Conservation (phyloP, 2,888 invertebrate genomes). For the Ctenicera cuprea region DNA sequence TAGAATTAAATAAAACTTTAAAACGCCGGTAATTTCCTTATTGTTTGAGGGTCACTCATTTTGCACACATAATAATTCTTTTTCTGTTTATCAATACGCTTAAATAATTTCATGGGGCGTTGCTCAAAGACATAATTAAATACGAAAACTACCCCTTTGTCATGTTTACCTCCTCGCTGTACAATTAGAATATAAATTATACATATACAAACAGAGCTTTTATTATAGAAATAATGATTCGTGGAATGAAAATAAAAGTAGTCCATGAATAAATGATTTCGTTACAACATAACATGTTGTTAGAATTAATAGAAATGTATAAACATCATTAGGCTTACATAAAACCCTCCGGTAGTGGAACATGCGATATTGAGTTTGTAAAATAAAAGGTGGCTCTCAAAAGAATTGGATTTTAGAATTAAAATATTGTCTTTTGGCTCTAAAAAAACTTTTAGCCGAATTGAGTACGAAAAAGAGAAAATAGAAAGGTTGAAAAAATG, state of each 20-base stretch:
- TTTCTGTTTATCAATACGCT: constrained; percentile 51
- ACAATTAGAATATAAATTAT: constrained; percentile 51
- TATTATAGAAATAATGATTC: constrained; percentile 59
- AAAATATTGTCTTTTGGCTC: no score
- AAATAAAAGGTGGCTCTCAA: constrained; percentile 45
- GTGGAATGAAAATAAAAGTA: constrained; percentile 54
- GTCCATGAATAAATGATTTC: constrained; percentile 56
- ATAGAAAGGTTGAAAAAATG: no score
- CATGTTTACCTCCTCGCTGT: constrained; percentile 44
- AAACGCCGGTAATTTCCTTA: no score
- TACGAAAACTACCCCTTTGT: constrained; percentile 46
- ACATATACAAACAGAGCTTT: constrained; percentile 50
- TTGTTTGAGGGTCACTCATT: constrained; percentile 2
- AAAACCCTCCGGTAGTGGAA: constrained; percentile 36
- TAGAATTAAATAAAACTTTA: no score
- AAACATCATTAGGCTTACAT: constrained; percentile 57
- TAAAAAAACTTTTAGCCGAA: no score
- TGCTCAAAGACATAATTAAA: constrained; percentile 49
- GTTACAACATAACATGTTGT: constrained; percentile 56
- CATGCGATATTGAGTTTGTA: constrained; percentile 50
- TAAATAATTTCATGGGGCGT: constrained; percentile 49
- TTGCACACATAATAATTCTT: constrained; percentile 5
- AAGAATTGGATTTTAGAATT: neutral
- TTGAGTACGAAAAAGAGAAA: no score
- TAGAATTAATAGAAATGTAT: constrained; percentile 58